phyloP scores from a whole-genome alignment of 2,113 vertebrate species.

The Ivindomyrus marchei region DNA sequence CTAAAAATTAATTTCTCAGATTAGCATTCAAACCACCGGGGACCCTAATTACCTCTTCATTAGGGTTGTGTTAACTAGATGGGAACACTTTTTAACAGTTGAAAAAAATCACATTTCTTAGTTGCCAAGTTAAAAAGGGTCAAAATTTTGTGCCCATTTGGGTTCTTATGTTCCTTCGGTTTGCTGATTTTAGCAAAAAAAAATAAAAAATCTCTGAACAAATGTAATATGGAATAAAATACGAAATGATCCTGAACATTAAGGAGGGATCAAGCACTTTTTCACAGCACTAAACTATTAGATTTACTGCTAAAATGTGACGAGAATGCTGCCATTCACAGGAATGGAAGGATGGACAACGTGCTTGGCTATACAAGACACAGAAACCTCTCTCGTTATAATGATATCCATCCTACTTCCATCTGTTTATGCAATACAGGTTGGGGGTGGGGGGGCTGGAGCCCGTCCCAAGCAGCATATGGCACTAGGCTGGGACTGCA shows the following conservation, averaged over 20 bases:
- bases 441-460: not conserved
- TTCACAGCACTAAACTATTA: not conserved
- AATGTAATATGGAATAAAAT: not conserved
- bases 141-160: not conserved
- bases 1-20: not conserved
- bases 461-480: not conserved
- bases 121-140: not conserved
- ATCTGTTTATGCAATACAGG: not conserved
- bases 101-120: not conserved
- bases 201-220: not conserved
- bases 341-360: not conserved
- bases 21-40: not conserved
- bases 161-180: not conserved
- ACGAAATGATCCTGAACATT: not conserved
- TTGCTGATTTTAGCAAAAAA: not conserved
- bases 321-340: not conserved
- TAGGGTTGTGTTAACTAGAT: not conserved
- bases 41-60: not conserved
- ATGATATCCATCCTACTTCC: not conserved
- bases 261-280: not conserved
- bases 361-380: not conserved
- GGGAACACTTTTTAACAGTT: not conserved
- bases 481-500: not conserved
- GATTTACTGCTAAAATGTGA: not conserved
- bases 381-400: not conserved